Percentiles rank a stretch among this genome's conserved stretches.
These are phyloP conservation scores for Sinella curviseta DNA, from an alignment of 1,140 invertebrate species.

Conservation along the genomic window DNA sequence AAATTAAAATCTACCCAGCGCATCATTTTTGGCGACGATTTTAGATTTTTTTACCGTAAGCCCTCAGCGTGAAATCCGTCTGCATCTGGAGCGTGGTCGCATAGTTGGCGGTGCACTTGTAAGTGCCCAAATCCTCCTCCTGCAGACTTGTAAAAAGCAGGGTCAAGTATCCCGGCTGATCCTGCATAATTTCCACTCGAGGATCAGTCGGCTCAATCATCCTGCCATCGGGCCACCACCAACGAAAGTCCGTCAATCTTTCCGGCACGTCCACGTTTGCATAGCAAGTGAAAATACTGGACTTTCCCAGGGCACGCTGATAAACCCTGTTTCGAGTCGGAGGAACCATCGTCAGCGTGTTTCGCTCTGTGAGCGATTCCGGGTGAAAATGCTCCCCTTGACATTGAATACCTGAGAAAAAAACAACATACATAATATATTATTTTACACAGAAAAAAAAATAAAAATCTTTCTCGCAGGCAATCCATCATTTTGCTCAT, in stretches of 20 bases:
- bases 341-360: constrained; percentile 44
- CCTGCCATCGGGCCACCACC: constrained; percentile 53
- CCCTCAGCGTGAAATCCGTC: constrained; percentile 68
- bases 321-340: constrained; percentile 33
- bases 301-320: constrained; percentile 41
- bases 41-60: constrained; percentile 69
- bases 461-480: too few relatives aligned
- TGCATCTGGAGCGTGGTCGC: constrained; percentile 66
- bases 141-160: constrained; percentile 52
- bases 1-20: not conserved
- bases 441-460: too few relatives aligned
- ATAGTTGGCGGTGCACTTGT: constrained; percentile 68
- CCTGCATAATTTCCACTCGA: constrained; percentile 29
- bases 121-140: constrained; percentile 69
- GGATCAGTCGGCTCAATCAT: constrained; percentile 47
- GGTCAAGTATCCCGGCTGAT: constrained; percentile 32
- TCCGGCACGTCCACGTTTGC: constrained; percentile 52
- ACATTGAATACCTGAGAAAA: too few relatives aligned
- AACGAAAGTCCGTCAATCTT: constrained; percentile 53
- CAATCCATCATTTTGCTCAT: too few relatives aligned
- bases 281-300: constrained; percentile 52
- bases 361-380: constrained; percentile 30
- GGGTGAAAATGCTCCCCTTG: too few relatives aligned
- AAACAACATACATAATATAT: too few relatives aligned
- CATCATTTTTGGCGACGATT: constrained; percentile 68